These are phyloP conservation scores for Triplophysa rosa DNA, from an alignment of 2,113 vertebrate species.

Conservation along the genomic window DNA sequence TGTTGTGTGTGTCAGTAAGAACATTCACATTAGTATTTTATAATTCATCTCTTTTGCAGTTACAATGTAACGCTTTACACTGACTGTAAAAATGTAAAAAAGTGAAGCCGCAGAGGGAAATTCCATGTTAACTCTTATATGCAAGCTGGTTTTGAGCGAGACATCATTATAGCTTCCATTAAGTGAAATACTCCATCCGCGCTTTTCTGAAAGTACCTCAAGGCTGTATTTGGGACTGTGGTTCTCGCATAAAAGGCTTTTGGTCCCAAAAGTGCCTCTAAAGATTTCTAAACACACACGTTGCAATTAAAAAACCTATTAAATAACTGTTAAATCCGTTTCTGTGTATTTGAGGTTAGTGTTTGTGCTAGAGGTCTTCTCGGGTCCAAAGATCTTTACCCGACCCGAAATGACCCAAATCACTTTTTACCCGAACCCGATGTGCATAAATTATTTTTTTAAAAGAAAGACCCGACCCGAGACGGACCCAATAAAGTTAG, in stretches of 20 bases:
- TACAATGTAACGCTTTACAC: background rate
- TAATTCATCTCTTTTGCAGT: background rate
- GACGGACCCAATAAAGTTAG: too few species aligned
- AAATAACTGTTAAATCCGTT: too few species aligned
- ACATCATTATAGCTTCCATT: slow-evolving; percentile 10
- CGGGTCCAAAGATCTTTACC: too few species aligned
- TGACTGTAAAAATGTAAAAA: background rate
- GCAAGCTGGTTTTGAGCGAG: background rate
- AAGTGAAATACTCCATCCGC: slow-evolving; percentile 3
- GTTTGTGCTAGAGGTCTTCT: background rate
- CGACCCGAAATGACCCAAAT: too few species aligned
- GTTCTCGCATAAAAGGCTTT: background rate
- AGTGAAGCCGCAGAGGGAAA: background rate
- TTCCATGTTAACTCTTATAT: background rate
- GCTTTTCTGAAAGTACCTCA: slow-evolving; percentile 14
- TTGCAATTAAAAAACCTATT: too few species aligned
- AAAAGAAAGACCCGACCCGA: too few species aligned
- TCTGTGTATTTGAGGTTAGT: background rate
- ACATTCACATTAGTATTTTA: background rate
- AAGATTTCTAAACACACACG: background rate
- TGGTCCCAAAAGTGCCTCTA: background rate
- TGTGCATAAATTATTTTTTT: too few species aligned
- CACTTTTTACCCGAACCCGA: too few species aligned
- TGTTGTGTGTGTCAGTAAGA: background rate
- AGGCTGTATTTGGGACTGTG: background rate